Evolutionary conservation across 1,140 invertebrate genomes (phyloP), one percentile per base, ranked within the genome.

Genomic region (Temnothorax nylanderi): DNA sequence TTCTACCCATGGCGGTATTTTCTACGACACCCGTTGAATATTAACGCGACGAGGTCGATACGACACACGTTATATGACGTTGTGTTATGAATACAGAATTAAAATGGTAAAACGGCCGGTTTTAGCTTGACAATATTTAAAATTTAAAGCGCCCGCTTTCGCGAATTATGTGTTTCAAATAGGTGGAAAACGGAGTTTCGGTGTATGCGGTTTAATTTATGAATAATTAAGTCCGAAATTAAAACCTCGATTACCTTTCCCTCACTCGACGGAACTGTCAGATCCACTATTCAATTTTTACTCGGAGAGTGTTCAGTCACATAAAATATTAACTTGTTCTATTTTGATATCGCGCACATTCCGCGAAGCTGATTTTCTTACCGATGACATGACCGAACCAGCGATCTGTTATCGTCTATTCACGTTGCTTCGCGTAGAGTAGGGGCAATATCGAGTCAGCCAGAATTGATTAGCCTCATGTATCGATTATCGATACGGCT

Each of bases 141-240:
- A 89, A 78, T 89, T 87, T 89, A 67, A 60, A 88, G 18, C 51
- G 60, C 26, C 26, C 65, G 65, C 78, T 82, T 86, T 62, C 71
- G 18, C 71, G 47, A 74, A 72, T 75, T 81, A 81, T 89, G 77
- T 89, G 85, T 65, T 67, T 60, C 72, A 58, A 85, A 84, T 49
- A 72, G 74, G 72, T 77, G 72, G 54, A 69, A 58, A 58, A 54
- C 18, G 56, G 65, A 69, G 65, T 69, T 67, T 81, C 21, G 32
- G 47, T 69, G 71, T 75, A 80, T 71, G 82, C 49, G 78, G 85
- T 80, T 86, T 88, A 88, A 86, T 86, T 88, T 11, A 76, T 85
- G 84, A 81, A 89, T 72, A 88, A 89, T 89, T 88, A 89, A 82
- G 87, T 71, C 78, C 41, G 47, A 89, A 89, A 88, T 89, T 86